Evolutionary conservation across 1,140 invertebrate genomes (phyloP).

Genomic region (Drosophila persimilis): DNA sequence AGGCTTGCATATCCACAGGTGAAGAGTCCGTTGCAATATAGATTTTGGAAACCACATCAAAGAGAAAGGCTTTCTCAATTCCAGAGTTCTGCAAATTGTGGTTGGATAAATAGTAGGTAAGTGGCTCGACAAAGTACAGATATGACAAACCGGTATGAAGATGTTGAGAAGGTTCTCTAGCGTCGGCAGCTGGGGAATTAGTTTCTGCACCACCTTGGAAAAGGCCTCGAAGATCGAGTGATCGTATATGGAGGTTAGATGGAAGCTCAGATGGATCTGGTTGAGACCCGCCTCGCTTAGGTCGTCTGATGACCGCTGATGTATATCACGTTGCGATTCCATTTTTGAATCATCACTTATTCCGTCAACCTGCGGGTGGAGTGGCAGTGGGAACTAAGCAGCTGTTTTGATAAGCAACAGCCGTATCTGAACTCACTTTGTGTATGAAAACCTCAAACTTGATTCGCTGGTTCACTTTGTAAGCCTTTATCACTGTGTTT

Average conservation of each 20-base stretch:
- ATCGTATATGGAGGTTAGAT: slow-evolving; percentile 99
- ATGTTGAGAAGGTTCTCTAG: slow-evolving; percentile 99
- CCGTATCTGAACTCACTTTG: slow-evolving; percentile 85
- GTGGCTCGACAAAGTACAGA: background rate
- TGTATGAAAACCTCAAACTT: slow-evolving; percentile 99
- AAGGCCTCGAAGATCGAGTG: slow-evolving; percentile 99
- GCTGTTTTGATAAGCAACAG: slow-evolving; percentile 10
- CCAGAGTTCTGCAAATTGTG: slow-evolving; percentile 93
- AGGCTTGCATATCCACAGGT: slow-evolving; percentile 99
- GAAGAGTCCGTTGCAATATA: slow-evolving; percentile 99
- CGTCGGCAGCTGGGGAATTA: slow-evolving; percentile 98
- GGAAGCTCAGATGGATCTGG: slow-evolving; percentile 96
- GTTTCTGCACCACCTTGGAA: slow-evolving; percentile 99
- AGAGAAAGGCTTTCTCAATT: slow-evolving; percentile 99
- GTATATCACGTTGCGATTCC: slow-evolving; percentile 98
- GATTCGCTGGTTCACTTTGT: slow-evolving; percentile 97
- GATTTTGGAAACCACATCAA: slow-evolving; percentile 99
- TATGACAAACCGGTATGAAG: slow-evolving; percentile 95
- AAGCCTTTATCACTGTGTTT: slow-evolving; percentile 96
- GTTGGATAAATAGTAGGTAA: background rate
- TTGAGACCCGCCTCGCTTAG: slow-evolving; percentile 93
- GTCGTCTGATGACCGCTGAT: slow-evolving; percentile 98
- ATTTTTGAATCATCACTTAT: slow-evolving; percentile 99
- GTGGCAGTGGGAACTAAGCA: background rate
- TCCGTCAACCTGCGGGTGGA: slow-evolving; percentile 91